A percentile compares a stretch with the other conserved stretches of the same genome.
Evolutionary conservation across 2,888 invertebrate genomes (phyloP).

Genomic region (Dendrolimus houi): DNA sequence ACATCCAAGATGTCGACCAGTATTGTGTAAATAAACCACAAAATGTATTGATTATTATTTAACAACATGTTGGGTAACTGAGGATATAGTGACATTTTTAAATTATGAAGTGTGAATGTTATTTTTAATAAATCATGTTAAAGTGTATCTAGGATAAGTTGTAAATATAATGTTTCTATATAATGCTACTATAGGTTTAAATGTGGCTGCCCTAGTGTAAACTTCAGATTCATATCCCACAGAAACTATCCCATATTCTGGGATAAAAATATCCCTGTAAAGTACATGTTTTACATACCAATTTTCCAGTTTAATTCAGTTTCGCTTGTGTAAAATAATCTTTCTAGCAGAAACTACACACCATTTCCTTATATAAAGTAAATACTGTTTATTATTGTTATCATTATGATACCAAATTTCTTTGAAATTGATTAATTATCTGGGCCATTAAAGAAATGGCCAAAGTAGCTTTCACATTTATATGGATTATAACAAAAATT

Average conservation of each 20-base stretch:
- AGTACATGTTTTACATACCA: too few species aligned
- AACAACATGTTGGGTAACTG: conserved; percentile 41
- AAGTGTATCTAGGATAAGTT: conserved; percentile 34
- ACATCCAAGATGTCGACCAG: conserved; percentile 48
- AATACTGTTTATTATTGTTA: too few species aligned
- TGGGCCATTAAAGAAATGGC: too few species aligned
- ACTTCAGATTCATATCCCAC: background rate
- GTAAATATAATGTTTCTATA: conserved; percentile 45
- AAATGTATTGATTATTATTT: conserved; percentile 45
- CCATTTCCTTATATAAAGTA: too few species aligned
- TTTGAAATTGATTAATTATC: too few species aligned
- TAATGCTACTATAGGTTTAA: conserved; percentile 9
- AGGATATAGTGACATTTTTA: conserved; percentile 47
- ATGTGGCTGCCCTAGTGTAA: conserved; percentile 14
- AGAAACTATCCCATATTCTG: too few species aligned
- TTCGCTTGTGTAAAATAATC: too few species aligned
- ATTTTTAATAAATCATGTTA: conserved; percentile 35
- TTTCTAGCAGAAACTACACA: too few species aligned
- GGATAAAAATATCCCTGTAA: too few species aligned
- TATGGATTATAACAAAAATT: conserved; percentile 24
- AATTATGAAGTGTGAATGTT: conserved; percentile 46
- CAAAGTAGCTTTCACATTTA: too few species aligned
- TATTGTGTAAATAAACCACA: conserved; percentile 63
- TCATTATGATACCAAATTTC: too few species aligned
- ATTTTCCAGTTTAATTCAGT: too few species aligned